Percentiles rank a stretch among this genome's conserved stretches.
phyloP scores from a whole-genome alignment of 2,888 invertebrate genomes.

The Pristionchus entomophagus region DNA sequence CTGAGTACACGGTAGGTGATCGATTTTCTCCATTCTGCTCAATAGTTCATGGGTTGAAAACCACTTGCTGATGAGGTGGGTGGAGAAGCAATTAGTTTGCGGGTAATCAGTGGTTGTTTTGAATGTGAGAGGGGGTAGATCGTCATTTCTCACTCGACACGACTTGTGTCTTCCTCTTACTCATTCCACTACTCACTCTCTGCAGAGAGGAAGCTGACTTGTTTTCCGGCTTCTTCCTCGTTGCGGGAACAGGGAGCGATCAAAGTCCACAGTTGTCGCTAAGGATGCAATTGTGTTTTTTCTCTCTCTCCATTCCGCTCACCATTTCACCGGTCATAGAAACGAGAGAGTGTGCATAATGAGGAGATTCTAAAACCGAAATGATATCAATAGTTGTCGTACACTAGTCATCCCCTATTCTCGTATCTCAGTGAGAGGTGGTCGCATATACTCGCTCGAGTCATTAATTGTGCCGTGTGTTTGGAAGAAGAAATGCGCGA shows the following conservation, averaged over 20 bases:
- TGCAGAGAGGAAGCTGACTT: not conserved
- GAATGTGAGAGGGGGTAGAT: not conserved
- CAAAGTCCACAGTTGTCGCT: not conserved
- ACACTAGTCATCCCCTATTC: too few relatives aligned
- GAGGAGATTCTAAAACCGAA: too few relatives aligned
- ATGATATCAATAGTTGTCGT: too few relatives aligned
- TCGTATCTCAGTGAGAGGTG: too few relatives aligned
- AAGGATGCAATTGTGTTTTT: too few relatives aligned
- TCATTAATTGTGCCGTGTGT: conserved; percentile 19
- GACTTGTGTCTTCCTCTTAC: not conserved
- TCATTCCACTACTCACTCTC: conserved; percentile 22
- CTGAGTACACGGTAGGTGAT: conserved; percentile 1
- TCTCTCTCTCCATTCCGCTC: too few relatives aligned
- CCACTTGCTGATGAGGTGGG: not conserved
- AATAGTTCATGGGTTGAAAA: not conserved
- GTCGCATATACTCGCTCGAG: not conserved
- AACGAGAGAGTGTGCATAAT: too few relatives aligned
- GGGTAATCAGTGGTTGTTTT: not conserved
- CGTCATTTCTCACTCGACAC: conserved; percentile 17
- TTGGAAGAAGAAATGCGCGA: conserved; percentile 4
- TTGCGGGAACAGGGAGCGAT: not conserved
- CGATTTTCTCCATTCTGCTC: not conserved
- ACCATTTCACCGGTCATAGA: too few relatives aligned
- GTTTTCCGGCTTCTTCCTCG: conserved; percentile 20
- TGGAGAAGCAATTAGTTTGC: not conserved